Conservation (phyloP, 2,888 invertebrate genomes). For the Troides helena region DNA sequence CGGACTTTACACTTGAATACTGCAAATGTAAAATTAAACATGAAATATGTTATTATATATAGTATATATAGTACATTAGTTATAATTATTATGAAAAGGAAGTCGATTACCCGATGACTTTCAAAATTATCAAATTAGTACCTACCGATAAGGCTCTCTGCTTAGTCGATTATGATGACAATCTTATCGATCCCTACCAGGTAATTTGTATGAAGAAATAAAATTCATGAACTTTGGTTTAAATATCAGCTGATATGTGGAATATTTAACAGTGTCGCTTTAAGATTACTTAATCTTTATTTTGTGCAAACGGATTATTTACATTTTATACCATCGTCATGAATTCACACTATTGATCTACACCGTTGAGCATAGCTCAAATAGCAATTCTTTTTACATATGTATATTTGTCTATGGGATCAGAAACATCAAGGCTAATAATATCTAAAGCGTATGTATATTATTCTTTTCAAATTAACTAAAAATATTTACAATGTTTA, state of each 20-base stretch:
- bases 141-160: not conserved
- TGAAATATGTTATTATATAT: no score
- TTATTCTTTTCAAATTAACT: no score
- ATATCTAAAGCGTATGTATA: no score
- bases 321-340: no score
- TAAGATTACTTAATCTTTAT: not conserved
- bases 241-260: not conserved
- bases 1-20: no score
- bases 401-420: no score
- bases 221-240: not conserved
- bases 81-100: not conserved
- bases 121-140: constrained; percentile 2
- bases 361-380: no score
- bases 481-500: no score
- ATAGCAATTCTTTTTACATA: no score
- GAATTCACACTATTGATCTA: no score
- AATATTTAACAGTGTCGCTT: not conserved
- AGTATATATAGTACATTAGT: not conserved
- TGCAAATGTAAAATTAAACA: no score
- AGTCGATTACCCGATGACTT: constrained; percentile 3
- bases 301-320: not conserved
- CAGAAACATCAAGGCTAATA: no score
- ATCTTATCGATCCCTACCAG: constrained; percentile 3
- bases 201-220: not conserved
- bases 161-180: constrained; percentile 1